Conservation (phyloP, 2,797 vertebrate species). For the Xenops minutus region DNA sequence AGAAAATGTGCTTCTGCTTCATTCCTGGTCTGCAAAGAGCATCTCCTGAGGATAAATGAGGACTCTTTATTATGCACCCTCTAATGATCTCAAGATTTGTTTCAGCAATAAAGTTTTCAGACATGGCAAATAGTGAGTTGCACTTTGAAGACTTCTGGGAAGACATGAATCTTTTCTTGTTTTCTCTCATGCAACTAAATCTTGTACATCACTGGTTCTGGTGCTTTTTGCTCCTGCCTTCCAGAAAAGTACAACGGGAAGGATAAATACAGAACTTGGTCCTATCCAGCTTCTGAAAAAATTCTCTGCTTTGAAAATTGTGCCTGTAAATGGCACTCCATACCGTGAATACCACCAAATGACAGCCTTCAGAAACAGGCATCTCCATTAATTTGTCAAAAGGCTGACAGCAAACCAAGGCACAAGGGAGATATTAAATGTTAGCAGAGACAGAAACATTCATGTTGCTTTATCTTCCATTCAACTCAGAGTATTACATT, state of each 20-base stretch:
- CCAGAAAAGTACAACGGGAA: not conserved
- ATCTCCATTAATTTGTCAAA: not conserved
- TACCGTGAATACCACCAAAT: not conserved
- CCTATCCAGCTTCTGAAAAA: not conserved
- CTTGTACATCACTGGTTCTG: accelerated
- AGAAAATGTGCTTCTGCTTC: not conserved
- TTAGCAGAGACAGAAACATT: not conserved
- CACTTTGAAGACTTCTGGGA: not conserved
- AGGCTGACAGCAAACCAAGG: not conserved
- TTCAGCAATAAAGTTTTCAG: not conserved
- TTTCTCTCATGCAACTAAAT: not conserved
- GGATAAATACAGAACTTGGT: not conserved
- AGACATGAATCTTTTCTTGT: not conserved
- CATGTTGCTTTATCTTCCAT: not conserved
- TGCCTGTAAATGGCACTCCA: not conserved
- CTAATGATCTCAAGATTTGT: not conserved
- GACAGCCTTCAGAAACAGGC: not conserved
- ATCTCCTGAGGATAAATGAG: not conserved
- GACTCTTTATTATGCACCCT: not conserved
- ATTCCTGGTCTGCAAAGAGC: not conserved
- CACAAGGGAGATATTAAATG: not conserved
- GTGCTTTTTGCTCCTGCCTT: not conserved
- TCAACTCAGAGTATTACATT: not conserved
- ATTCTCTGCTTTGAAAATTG: not conserved
- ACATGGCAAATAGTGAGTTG: not conserved